These are phyloP conservation scores for Diogma glabrata DNA, from an alignment of 2,888 invertebrate species.

Conservation along the genomic window DNA sequence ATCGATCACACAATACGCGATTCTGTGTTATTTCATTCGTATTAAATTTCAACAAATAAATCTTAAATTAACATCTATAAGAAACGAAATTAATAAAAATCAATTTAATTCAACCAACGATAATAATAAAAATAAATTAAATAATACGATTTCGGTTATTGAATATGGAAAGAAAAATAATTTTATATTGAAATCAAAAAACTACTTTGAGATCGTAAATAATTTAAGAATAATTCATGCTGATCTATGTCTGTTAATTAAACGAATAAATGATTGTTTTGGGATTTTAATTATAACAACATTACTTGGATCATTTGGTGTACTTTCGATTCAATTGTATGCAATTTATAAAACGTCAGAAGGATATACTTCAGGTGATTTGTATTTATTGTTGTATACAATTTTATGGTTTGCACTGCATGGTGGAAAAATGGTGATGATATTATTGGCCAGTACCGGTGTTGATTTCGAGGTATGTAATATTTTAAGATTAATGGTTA, in stretches of 20 bases:
- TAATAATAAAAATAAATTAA: conserved; percentile 5
- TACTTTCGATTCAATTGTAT: conserved; percentile 11
- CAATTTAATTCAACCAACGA: too few species aligned
- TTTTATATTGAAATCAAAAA: too few species aligned
- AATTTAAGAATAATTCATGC: conserved; percentile 1
- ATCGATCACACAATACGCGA: conserved; percentile 10
- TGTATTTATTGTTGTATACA: conserved; percentile 10
- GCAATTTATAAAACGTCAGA: conserved; percentile 10
- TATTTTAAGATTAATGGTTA: too few species aligned
- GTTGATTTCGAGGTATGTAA: too few species aligned
- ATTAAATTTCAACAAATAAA: neutral
- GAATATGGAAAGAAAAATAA: too few species aligned
- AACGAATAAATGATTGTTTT: neutral
- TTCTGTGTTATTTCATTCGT: neutral
- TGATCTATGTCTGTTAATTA: neutral
- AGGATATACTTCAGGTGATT: conserved; percentile 6
- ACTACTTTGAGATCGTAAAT: too few species aligned
- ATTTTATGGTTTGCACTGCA: conserved; percentile 11
- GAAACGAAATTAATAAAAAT: too few species aligned
- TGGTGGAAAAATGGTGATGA: conserved; percentile 10
- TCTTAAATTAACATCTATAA: neutral
- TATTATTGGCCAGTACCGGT: conserved; percentile 46
- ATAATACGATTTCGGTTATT: conserved; percentile 1
- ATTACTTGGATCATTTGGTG: conserved; percentile 1
- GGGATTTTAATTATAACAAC: conserved; percentile 9